Conservation (phyloP, 1,140 invertebrate species). For the Trichonephila clavipes region DNA sequence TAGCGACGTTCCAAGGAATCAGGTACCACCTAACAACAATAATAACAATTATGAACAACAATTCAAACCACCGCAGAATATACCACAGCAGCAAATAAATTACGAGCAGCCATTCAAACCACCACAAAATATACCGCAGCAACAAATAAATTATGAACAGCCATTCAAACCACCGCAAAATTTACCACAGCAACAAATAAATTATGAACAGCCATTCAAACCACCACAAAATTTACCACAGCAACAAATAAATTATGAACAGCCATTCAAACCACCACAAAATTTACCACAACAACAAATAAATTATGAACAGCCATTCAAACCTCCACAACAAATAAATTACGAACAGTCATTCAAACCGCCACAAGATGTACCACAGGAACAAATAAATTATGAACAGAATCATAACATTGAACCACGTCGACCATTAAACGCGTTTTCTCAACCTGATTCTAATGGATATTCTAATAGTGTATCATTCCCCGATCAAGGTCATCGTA, state of each 20-base stretch:
- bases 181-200: neutral
- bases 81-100: neutral
- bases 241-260: conserved; percentile 33
- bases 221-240: neutral
- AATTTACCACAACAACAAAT: neutral
- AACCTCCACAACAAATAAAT: neutral
- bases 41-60: conserved; percentile 10
- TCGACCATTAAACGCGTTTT: conserved; percentile 20
- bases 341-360: neutral
- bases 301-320: neutral
- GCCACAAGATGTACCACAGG: neutral
- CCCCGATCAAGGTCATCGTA: conserved; percentile 18
- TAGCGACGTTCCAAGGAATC: neutral
- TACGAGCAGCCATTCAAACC: neutral
- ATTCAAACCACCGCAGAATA: neutral
- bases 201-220: conserved; percentile 33
- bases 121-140: neutral
- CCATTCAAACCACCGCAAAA: neutral
- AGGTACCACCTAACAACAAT: neutral
- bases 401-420: neutral
- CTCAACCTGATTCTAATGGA: conserved; percentile 37
- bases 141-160: neutral
- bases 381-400: conserved; percentile 43
- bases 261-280: neutral
- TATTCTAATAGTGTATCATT: conserved; percentile 19